Base-by-base conservation (phyloP, 2,888 invertebrate genomes). In the Nowickia ferox region DNA sequence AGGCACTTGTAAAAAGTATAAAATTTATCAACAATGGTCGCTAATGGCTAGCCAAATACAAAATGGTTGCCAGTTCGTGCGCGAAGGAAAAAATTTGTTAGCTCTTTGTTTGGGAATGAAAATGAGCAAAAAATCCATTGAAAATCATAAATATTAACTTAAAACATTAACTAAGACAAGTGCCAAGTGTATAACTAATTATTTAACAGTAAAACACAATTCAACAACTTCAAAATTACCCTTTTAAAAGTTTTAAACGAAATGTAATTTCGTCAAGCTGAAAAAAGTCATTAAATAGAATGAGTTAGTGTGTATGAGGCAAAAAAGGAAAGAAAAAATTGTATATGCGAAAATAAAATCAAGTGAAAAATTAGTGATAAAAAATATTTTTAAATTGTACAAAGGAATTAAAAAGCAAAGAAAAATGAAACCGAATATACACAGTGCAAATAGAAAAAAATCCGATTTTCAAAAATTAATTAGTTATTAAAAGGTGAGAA, bases 41-140 rank as follows among this genome's bases (percentile, higher is more conserved):
- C 76, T 46, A 80, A 80, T 80, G 87, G 84, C 74, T 80, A 66
- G 89, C 90, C 88, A 88, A 88, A 89, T 89, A 90, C 90, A 90
- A 90, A 90, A 90, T 90, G 90, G 90, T 90, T 90, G 90, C 90
- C 90, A 90, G 89, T 90, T 84, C 87, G 89, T 89, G 90, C 89
- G 89, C 90, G 90, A 89, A 90, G 90, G 90, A 90, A 90, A 90
- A 90, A 88, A 87, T 87, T 87, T 77, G 63, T 84, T 77, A 78
- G 78, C 72, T 79, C 83, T 84, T 87, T 77, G 75, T 83, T 88
- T 90, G 89, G 88, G 85, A 90, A 88, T 87, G 88, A 90, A 90
- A 88, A 87, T 84, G 88, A 88, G 88, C 88, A 89, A 88, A 89
- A 87, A 88, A 80, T 85, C 38, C 72, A 78, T 57, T 74, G 84